A percentile compares a stretch with the other conserved stretches of the same genome.
phyloP scores from a whole-genome alignment of 2,113 vertebrate genomes.

The Cyanoliseus patagonus region DNA sequence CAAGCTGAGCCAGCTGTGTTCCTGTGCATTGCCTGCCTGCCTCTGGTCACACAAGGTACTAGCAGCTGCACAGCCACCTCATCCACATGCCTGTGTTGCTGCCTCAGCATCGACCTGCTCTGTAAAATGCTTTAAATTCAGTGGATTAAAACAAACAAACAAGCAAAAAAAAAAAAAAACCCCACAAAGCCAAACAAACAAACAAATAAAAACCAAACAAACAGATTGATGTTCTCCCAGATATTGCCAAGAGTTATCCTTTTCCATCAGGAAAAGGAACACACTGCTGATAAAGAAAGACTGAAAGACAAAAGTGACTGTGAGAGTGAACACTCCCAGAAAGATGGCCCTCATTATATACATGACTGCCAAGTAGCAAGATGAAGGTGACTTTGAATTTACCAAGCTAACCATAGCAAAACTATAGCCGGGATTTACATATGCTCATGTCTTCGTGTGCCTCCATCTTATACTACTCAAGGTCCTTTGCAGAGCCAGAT shows the following conservation, averaged over 20 bases:
- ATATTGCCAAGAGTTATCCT: neutral
- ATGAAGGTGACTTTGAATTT: neutral
- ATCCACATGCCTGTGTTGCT: neutral
- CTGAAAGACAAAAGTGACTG: neutral
- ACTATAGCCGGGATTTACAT: neutral
- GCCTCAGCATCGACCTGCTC: neutral
- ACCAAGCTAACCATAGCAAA: neutral
- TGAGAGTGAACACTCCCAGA: neutral
- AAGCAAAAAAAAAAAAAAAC: no score
- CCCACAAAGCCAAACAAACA: no score
- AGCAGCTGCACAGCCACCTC: neutral
- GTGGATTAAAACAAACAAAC: neutral
- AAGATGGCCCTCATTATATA: neutral
- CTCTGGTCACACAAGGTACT: neutral
- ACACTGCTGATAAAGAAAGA: neutral
- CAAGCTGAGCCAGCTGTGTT: neutral
- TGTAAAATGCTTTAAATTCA: neutral
- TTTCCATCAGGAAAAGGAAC: neutral
- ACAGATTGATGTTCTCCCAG: neutral
- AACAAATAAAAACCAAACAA: no score
- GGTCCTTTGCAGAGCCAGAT: neutral
- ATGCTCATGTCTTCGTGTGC: rapidly evolving
- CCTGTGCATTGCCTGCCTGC: neutral
- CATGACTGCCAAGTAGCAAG: neutral
- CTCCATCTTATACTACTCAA: neutral